Percentiles rank a stretch among this genome's conserved stretches.
Conservation (phyloP, 2,888 invertebrate species). For the Cryptocephalus primarius region DNA sequence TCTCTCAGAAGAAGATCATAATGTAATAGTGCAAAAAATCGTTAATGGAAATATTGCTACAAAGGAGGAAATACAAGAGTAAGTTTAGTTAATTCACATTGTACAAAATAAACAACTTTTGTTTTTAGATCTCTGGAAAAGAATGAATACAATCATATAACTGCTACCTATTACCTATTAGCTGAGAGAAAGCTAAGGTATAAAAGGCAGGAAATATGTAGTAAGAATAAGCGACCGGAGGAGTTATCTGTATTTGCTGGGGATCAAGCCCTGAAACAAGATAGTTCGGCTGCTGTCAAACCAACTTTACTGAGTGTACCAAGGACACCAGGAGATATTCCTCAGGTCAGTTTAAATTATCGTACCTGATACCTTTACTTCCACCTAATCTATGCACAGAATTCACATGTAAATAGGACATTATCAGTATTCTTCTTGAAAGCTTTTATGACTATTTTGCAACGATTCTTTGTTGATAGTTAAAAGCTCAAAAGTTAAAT, state of each 20-base stretch:
- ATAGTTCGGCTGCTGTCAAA: conserved; percentile 18
- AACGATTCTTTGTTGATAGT: too few species aligned
- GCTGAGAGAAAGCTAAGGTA: conserved; percentile 85
- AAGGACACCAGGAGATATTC: conserved; percentile 56
- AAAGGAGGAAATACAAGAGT: conserved; percentile 89
- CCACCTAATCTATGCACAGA: neutral
- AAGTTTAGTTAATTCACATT: conserved; percentile 27
- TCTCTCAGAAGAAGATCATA: conserved; percentile 83
- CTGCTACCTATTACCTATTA: conserved; percentile 93
- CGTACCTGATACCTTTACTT: neutral
- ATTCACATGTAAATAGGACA: too few species aligned
- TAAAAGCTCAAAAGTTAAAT: too few species aligned
- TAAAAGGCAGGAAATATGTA: conserved; percentile 55
- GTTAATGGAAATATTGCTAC: conserved; percentile 89
- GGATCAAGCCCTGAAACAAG: conserved; percentile 24
- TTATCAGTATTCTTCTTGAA: too few species aligned
- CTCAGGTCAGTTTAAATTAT: conserved; percentile 40
- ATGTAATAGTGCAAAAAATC: conserved; percentile 89
- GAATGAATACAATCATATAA: conserved; percentile 96
- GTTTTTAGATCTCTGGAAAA: conserved; percentile 69
- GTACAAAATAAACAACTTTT: neutral
- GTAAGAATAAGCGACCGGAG: conserved; percentile 35
- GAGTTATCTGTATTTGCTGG: conserved; percentile 33
- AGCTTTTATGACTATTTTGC: too few species aligned
- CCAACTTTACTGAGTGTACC: conserved; percentile 48